phyloP scores from a whole-genome alignment of 2,797 vertebrate genomes.

The Presbytis comata region DNA sequence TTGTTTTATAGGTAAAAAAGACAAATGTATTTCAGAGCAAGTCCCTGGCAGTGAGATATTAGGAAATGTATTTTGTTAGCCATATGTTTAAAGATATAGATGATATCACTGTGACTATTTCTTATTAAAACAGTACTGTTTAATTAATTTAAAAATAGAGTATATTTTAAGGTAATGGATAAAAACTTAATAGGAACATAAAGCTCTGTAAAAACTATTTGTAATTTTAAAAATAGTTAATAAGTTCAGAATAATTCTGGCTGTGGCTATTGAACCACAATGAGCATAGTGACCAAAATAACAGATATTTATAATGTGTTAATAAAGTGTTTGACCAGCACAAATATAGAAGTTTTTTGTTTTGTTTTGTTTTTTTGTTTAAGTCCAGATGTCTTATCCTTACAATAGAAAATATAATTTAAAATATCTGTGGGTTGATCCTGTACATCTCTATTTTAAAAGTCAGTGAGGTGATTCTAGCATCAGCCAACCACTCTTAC shows the following conservation, averaged over 20 bases:
- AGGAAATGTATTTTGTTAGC: not conserved
- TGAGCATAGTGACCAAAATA: not conserved
- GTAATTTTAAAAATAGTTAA: not conserved
- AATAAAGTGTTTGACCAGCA: not conserved
- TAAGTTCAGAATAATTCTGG: not conserved
- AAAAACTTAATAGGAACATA: not conserved
- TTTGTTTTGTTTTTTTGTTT: not conserved
- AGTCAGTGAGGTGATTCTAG: not conserved
- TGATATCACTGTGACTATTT: not conserved
- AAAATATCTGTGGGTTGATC: not conserved
- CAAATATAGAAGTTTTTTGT: not conserved
- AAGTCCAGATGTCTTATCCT: not conserved
- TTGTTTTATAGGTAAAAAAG: not conserved
- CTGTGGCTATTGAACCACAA: not conserved
- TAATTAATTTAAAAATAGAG: not conserved
- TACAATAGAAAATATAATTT: not conserved
- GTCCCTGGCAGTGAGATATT: not conserved
- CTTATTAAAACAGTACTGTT: not conserved
- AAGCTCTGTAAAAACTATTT: not conserved
- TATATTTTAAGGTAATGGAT: not conserved
- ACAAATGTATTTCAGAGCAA: not conserved
- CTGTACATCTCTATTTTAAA: not conserved
- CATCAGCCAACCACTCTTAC: not conserved
- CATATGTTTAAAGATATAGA: not conserved
- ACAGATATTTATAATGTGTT: not conserved